Conservation (phyloP, 2,113 vertebrate species). For the Malurus alboscapulatus region DNA sequence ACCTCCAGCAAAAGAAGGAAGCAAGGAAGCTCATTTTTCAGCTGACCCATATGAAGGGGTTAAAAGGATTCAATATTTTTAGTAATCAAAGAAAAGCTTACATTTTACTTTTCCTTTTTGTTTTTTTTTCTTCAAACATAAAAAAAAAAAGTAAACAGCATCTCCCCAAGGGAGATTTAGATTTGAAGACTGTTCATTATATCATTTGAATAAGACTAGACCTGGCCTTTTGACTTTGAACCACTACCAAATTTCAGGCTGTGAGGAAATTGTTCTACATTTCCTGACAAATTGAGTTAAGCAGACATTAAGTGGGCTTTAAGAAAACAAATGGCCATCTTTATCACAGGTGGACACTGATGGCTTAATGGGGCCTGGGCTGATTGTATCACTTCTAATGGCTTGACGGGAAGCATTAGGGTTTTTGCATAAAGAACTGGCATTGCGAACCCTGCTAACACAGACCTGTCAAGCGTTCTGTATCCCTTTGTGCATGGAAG, state of each 20-base stretch:
- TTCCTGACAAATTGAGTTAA: slow-evolving; percentile 99
- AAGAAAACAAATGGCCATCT: slow-evolving; percentile 99
- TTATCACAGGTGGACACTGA: slow-evolving; percentile 99
- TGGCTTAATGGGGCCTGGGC: slow-evolving; percentile 95
- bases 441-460: slow-evolving; percentile 87
- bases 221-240: slow-evolving; percentile 88
- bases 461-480: slow-evolving; percentile 92
- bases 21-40: slow-evolving; percentile 56
- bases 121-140: background rate
- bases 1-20: slow-evolving; percentile 50
- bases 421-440: slow-evolving; percentile 94
- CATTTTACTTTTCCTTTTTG: slow-evolving; percentile 56
- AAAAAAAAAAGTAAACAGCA: slow-evolving; percentile 76
- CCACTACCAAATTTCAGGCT: slow-evolving; percentile 95
- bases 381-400: slow-evolving; percentile 99
- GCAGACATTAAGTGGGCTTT: slow-evolving; percentile 99
- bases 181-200: slow-evolving; percentile 85
- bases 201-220: slow-evolving; percentile 94
- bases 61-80: slow-evolving; percentile 67
- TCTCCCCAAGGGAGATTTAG: slow-evolving; percentile 78
- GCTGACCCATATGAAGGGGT: slow-evolving; percentile 38
- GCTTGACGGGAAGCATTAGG: slow-evolving; percentile 99
- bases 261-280: slow-evolving; percentile 99
- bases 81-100: slow-evolving; percentile 57
- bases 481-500: slow-evolving; percentile 90